Base-by-base conservation (phyloP, 2,888 invertebrate species). In the Apotomis betuletana region DNA sequence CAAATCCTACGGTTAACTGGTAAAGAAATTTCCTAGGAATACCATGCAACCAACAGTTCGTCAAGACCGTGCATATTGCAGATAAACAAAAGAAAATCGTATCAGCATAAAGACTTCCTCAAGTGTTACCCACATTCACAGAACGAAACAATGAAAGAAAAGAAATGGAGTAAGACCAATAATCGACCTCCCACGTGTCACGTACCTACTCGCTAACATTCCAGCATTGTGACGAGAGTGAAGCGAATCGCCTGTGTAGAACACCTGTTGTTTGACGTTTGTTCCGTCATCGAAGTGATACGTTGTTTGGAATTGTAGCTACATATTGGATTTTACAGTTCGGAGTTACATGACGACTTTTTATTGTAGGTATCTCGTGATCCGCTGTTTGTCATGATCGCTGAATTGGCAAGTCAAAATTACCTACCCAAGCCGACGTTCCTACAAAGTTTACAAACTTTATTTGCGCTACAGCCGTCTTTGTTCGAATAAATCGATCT, bases 161-260 rank as follows among this genome's bases (percentile, higher is more conserved):
- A 49, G 36, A 62, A 57, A 55, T 27, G 54, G n/a, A 58, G 55
- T 55, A 58, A 49, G 58, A 36, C 61, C 57, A 69, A 69, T 69
- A 69, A 69, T 54, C 46, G 69, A 49, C 8, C 69, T 49, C 49
- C 8, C 15, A 62, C 54, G 52, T 69, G 69, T 55, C 69, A 63
- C 57, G 59, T 67, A 58, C n/a, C n/a, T n/a, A n/a, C 51, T 65
- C 38, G 71, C 62, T 71, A 71, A 49, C 67, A 71, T 71, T 67
- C 71, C 62, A 57, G n/a, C 8, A 49, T 51, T 9, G 71, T 71
- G 71, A 71, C 71, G 71, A 67, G 15, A 12, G 36, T 10, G 46
- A 44, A 58, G 59, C 54, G 27, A 65, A 55, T 69, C 41, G 49
- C 36, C 59, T 27, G 10, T 54, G 38, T 58, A n/a, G 36, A 62